Evolutionary conservation across 2,888 invertebrate species (phyloP).

Genomic region (Diaperis boleti): DNA sequence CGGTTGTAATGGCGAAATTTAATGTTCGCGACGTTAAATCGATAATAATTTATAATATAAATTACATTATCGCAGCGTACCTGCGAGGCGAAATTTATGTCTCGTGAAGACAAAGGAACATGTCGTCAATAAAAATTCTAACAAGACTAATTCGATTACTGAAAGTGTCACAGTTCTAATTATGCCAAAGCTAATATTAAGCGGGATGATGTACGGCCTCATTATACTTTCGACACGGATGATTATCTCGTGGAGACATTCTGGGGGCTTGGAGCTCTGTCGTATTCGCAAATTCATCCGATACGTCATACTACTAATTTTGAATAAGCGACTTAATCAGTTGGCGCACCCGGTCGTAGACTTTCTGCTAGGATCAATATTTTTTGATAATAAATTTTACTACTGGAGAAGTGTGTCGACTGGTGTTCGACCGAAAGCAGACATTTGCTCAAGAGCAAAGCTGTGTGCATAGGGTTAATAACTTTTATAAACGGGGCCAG

Average conservation of each 20-base stretch:
- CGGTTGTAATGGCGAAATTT: slow-evolving; percentile 15
- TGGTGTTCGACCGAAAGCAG: too few relatives aligned
- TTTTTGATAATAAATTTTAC: too few relatives aligned
- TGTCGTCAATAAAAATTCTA: slow-evolving; percentile 11
- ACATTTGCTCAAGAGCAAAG: too few relatives aligned
- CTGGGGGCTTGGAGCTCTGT: not conserved
- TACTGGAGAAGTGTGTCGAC: too few relatives aligned
- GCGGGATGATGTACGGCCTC: slow-evolving; percentile 9
- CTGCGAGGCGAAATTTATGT: not conserved
- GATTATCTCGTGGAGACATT: slow-evolving; percentile 11
- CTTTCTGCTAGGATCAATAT: too few relatives aligned
- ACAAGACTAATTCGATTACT: slow-evolving; percentile 7
- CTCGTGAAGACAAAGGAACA: slow-evolving; percentile 4
- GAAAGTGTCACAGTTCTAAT: slow-evolving; percentile 19
- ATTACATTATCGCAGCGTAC: slow-evolving; percentile 10
- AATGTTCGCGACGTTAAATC: slow-evolving; percentile 27
- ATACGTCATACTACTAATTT: slow-evolving; percentile 10
- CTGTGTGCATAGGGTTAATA: too few relatives aligned
- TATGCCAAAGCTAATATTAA: slow-evolving; percentile 9
- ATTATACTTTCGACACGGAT: slow-evolving; percentile 20
- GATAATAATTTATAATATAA: slow-evolving; percentile 28
- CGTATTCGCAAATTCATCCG: slow-evolving; percentile 2
- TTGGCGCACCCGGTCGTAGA: slow-evolving; percentile 1
- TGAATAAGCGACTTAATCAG: slow-evolving; percentile 6
- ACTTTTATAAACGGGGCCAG: too few relatives aligned